A percentile compares a stretch with the other conserved stretches of the same genome.
Evolutionary conservation across 2,113 vertebrate species (phyloP).

Genomic region (Xerus inauris): DNA sequence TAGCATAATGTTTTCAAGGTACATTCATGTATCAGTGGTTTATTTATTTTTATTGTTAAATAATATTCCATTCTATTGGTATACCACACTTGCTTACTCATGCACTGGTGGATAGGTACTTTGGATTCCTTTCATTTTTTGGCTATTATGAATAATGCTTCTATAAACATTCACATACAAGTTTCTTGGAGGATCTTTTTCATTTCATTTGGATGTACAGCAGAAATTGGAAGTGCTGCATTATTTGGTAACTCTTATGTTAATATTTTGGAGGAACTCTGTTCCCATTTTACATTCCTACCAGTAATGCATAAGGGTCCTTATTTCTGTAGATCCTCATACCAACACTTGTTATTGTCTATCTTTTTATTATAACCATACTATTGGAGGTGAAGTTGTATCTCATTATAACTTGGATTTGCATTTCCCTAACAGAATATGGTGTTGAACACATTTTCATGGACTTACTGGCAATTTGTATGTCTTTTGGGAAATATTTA

Average conservation of each 20-base stretch:
- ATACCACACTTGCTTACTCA: not conserved
- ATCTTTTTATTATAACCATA: not conserved
- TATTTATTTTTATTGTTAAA: not conserved
- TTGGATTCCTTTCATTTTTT: not conserved
- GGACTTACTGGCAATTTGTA: not conserved
- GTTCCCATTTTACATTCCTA: not conserved
- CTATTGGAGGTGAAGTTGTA: not conserved
- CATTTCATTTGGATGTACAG: not conserved
- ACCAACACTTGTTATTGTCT: not conserved
- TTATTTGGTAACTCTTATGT: not conserved
- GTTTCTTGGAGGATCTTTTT: not conserved
- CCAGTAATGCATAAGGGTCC: not conserved
- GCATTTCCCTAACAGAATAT: not conserved
- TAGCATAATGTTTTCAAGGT: not conserved
- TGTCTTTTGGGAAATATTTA: not conserved
- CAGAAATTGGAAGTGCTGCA: not conserved
- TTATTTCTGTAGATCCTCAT: not conserved
- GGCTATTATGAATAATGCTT: not conserved
- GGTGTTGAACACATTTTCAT: not conserved
- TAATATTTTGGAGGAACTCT: not conserved
- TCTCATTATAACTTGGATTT: not conserved
- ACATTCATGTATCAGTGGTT: not conserved
- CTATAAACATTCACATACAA: not conserved
- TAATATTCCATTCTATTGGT: not conserved
- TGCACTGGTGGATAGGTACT: not conserved